A percentile compares a stretch with the other conserved stretches of the same genome.
phyloP scores from a whole-genome alignment of 2,888 invertebrate genomes.

The Apamea anceps region DNA sequence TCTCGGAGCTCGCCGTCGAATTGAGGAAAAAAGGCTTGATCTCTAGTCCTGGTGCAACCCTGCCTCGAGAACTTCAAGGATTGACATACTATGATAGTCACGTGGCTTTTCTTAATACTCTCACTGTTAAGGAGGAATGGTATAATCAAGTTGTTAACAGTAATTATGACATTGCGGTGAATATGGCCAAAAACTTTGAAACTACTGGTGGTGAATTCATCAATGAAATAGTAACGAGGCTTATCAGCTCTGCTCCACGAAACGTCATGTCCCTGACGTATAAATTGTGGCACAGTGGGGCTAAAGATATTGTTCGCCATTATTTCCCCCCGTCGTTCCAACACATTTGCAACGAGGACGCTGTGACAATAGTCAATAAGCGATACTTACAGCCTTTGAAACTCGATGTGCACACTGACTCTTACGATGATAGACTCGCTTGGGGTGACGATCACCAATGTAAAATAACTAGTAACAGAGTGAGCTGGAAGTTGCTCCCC shows the following conservation, averaged over 20 bases:
- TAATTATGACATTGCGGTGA: slow-evolving; percentile 64
- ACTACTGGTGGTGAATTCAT: slow-evolving; percentile 42
- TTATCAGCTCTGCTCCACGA: slow-evolving; percentile 53
- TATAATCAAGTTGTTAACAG: slow-evolving; percentile 54
- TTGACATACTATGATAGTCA: slow-evolving; percentile 66
- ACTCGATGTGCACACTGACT: slow-evolving; percentile 57
- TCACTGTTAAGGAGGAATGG: slow-evolving; percentile 56
- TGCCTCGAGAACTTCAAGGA: slow-evolving; percentile 59
- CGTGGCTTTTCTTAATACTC: slow-evolving; percentile 65
- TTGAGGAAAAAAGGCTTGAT: slow-evolving; percentile 56
- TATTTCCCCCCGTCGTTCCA: slow-evolving; percentile 67
- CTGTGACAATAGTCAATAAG: slow-evolving; percentile 67
- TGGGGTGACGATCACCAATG: slow-evolving; percentile 60
- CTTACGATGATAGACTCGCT: slow-evolving; percentile 60
- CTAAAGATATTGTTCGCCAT: slow-evolving; percentile 59
- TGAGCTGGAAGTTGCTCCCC: slow-evolving; percentile 69
- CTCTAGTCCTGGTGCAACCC: slow-evolving; percentile 51
- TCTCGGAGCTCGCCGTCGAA: slow-evolving; percentile 61
- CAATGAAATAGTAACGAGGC: slow-evolving; percentile 47
- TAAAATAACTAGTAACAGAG: slow-evolving; percentile 51
- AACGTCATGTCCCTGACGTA: slow-evolving; percentile 66
- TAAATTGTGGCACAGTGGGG: slow-evolving; percentile 65
- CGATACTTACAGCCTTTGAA: slow-evolving; percentile 60
- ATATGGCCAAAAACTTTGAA: slow-evolving; percentile 52
- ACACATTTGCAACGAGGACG: slow-evolving; percentile 59